These are phyloP conservation scores for Procavia capensis DNA, from an alignment of 2,113 vertebrate species.

Conservation along the genomic window DNA sequence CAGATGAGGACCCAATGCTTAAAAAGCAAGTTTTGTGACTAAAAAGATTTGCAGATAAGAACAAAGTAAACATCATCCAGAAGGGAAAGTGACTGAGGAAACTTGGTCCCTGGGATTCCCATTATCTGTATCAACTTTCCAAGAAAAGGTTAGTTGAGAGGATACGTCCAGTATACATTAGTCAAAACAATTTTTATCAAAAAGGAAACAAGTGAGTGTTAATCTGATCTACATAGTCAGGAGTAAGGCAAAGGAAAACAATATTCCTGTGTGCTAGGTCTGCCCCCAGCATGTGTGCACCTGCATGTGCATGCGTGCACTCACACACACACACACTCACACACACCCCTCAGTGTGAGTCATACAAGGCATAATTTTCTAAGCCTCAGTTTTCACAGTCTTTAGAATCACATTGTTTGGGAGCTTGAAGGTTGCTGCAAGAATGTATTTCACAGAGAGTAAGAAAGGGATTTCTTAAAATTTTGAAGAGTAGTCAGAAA, in stretches of 20 bases:
- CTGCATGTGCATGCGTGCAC: too few relatives aligned
- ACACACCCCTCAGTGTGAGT: background rate
- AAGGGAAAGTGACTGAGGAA: background rate
- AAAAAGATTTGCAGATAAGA: constrained; percentile 65
- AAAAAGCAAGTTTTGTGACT: constrained; percentile 15
- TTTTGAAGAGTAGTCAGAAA: constrained; percentile 40
- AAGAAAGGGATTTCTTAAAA: background rate
- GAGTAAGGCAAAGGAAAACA: background rate
- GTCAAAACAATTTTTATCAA: constrained; percentile 39
- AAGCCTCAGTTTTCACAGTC: background rate
- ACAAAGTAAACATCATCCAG: background rate
- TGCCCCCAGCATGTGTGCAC: too few relatives aligned
- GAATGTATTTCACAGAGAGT: constrained; percentile 28
- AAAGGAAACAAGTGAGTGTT: background rate
- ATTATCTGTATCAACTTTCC: constrained; percentile 1
- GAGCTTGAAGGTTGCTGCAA: background rate
- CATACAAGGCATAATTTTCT: background rate
- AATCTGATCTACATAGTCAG: background rate
- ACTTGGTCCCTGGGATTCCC: constrained; percentile 21
- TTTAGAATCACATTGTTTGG: background rate
- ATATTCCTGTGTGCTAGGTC: background rate
- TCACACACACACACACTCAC: too few relatives aligned
- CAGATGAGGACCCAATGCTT: background rate
- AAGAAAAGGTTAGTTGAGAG: constrained; percentile 40
- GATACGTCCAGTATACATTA: constrained; percentile 1